These are phyloP conservation scores for Phania funesta DNA, from an alignment of 2,888 invertebrate species.

Conservation along the genomic window DNA sequence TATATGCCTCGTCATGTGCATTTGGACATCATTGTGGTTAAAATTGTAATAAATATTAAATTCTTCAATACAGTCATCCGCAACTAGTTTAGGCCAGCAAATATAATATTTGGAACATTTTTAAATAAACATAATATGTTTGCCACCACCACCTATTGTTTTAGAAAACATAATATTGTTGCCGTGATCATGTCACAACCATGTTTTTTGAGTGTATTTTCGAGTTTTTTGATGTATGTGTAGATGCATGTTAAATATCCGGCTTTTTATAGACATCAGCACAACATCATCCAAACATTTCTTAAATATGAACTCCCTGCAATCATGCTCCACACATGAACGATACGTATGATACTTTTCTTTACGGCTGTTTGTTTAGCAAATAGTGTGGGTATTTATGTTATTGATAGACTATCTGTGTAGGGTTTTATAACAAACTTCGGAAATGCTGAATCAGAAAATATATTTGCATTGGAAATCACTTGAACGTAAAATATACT, in stretches of 20 bases:
- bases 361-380: neutral
- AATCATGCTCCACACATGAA: constrained; percentile 5
- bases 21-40: too few species aligned
- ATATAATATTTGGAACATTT: too few species aligned
- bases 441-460: constrained; percentile 64
- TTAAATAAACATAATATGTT: too few species aligned
- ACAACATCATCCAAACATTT: constrained; percentile 16
- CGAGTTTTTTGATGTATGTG: neutral
- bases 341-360: constrained; percentile 17
- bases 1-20: too few species aligned
- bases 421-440: constrained; percentile 20
- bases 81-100: too few species aligned
- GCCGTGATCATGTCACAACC: too few species aligned
- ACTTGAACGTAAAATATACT: constrained; percentile 66
- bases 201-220: too few species aligned
- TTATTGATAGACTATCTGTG: neutral
- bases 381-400: constrained; percentile 9
- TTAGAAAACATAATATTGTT: too few species aligned
- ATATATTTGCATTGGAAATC: constrained; percentile 66
- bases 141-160: too few species aligned
- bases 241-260: neutral
- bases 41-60: too few species aligned
- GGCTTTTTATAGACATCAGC: constrained; percentile 26
- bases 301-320: constrained; percentile 20
- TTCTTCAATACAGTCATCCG: too few species aligned